phyloP scores from a whole-genome alignment of 2,113 vertebrate genomes.

The Bos taurus region DNA sequence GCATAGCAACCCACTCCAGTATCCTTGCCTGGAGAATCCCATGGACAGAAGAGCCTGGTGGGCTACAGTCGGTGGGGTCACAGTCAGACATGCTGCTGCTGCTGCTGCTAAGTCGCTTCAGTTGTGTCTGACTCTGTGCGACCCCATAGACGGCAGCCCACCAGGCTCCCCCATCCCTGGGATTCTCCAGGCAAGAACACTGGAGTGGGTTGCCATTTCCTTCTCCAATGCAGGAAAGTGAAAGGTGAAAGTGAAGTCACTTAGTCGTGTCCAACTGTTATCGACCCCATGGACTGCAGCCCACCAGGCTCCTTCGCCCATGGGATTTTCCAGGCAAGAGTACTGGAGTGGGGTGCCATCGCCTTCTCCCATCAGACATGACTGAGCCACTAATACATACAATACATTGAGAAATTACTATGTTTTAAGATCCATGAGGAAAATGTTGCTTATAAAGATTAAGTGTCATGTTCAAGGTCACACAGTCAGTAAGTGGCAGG shows the following conservation, averaged over 20 bases:
- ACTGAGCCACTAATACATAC: neutral
- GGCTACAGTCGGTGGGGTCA: neutral
- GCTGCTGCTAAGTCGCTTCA: too few relatives aligned
- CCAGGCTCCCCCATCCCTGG: too few relatives aligned
- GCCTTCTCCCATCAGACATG: neutral
- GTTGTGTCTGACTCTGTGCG: fast-evolving
- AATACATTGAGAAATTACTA: neutral
- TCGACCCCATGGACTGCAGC: too few relatives aligned
- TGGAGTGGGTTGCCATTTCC: too few relatives aligned
- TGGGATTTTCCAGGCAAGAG: too few relatives aligned
- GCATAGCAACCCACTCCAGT: neutral
- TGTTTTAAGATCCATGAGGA: neutral
- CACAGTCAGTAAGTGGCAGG: neutral
- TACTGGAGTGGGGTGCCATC: too few relatives aligned
- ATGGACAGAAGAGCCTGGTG: neutral
- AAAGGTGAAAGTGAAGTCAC: too few relatives aligned
- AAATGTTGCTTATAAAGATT: neutral
- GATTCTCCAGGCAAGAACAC: too few relatives aligned
- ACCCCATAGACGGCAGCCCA: too few relatives aligned
- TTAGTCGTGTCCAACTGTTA: fast-evolving
- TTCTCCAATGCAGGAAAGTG: too few relatives aligned
- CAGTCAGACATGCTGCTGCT: neutral
- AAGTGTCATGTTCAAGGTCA: neutral
- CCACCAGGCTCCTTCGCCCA: too few relatives aligned
- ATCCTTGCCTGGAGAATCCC: neutral